Conservation (phyloP, 2,888 invertebrate species). For the Acanthoscelides obtectus region DNA sequence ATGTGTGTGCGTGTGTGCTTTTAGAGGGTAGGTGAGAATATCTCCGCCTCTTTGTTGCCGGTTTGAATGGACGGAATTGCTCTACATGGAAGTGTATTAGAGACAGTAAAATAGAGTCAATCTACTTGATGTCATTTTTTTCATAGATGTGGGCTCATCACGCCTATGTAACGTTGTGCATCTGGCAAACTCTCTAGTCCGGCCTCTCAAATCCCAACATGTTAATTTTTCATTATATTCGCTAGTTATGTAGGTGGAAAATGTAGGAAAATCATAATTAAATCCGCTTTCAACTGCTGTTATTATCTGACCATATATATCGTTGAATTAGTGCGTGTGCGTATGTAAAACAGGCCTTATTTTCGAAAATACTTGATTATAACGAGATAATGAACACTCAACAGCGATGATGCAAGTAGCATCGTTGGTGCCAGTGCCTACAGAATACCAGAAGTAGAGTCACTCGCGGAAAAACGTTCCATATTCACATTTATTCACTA, state of each 20-base stretch:
- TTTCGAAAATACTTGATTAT: not conserved
- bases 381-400: not conserved
- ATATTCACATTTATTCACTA: too few species aligned
- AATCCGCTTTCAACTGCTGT: not conserved
- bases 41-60: too few species aligned
- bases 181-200: not conserved
- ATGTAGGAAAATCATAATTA: not conserved
- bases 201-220: not conserved
- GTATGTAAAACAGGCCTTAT: not conserved
- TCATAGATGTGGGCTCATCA: too few species aligned
- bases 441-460: too few species aligned
- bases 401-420: not conserved
- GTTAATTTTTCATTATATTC: not conserved
- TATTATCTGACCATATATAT: not conserved
- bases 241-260: not conserved
- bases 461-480: too few species aligned
- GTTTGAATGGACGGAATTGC: too few species aligned
- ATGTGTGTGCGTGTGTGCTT: too few species aligned
- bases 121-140: too few species aligned
- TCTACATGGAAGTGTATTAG: too few species aligned
- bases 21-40: too few species aligned
- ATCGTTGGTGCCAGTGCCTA: too few species aligned
- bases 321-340: not conserved
- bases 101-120: too few species aligned
- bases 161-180: not conserved